Percentiles rank a stretch among this genome's conserved stretches.
Conservation (phyloP, 2,888 invertebrate species). For the Acleris laterana region DNA sequence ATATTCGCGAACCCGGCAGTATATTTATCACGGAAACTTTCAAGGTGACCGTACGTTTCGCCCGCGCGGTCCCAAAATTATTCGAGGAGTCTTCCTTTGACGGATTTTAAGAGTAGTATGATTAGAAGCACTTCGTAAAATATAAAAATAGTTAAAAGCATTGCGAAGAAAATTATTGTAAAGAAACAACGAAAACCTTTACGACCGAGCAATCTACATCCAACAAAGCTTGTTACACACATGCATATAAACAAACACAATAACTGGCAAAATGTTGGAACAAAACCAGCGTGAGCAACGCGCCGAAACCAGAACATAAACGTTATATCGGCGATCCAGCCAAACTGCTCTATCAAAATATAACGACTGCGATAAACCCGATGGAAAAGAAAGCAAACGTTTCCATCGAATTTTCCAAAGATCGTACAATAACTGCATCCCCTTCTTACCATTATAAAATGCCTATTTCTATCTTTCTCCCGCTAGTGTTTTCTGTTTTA, state of each 20-base stretch:
- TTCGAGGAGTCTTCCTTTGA: slow-evolving; percentile 36
- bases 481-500: slow-evolving; percentile 74
- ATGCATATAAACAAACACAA: slow-evolving; percentile 43
- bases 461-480: slow-evolving; percentile 64
- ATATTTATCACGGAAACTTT: slow-evolving; percentile 71
- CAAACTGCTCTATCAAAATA: slow-evolving; percentile 83
- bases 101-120: not conserved
- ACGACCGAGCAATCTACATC: slow-evolving; percentile 30
- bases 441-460: slow-evolving; percentile 59
- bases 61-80: slow-evolving; percentile 48
- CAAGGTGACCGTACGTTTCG: slow-evolving; percentile 63
- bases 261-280: slow-evolving; percentile 51
- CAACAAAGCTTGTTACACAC: slow-evolving; percentile 15
- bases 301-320: slow-evolving; percentile 80
- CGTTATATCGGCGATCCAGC: slow-evolving; percentile 79
- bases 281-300: slow-evolving; percentile 56
- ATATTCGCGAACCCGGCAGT: slow-evolving; percentile 59
- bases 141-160: not conserved
- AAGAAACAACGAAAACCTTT: slow-evolving; percentile 5
- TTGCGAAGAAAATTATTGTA: not conserved
- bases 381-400: slow-evolving; percentile 82
- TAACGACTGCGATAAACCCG: slow-evolving; percentile 83
- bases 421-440: slow-evolving; percentile 76
- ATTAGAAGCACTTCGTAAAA: not conserved
- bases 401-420: slow-evolving; percentile 78